phyloP scores from a whole-genome alignment of 2,113 vertebrate species.

The Ramphastos sulfuratus region DNA sequence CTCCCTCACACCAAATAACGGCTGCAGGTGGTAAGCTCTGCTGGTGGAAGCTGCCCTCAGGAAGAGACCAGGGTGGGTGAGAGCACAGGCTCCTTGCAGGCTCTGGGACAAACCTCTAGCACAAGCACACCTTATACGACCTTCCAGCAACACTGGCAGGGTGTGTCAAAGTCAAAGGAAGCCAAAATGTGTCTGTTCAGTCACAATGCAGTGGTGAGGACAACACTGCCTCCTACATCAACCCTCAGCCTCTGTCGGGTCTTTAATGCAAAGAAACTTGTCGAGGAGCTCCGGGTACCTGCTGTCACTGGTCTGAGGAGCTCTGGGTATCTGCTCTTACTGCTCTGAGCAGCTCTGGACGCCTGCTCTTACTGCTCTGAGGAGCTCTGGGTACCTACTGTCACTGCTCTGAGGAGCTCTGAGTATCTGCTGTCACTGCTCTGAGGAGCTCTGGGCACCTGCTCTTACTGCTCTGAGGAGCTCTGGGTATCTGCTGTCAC shows the following conservation, averaged over 20 bases:
- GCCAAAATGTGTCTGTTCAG: background rate
- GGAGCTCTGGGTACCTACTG: background rate
- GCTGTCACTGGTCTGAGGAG: background rate
- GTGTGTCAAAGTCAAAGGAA: background rate
- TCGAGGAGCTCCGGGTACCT: background rate
- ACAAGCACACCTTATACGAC: background rate
- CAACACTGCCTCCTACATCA: background rate
- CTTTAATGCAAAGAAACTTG: background rate
- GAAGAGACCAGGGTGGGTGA: background rate
- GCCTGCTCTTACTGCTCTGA: too few relatives aligned
- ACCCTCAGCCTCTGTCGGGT: background rate
- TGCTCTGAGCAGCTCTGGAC: too few relatives aligned
- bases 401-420: background rate
- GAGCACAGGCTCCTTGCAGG: background rate
- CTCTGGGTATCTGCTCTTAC: too few relatives aligned
- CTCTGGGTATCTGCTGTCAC: background rate
- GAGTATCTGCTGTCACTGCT: too few relatives aligned
- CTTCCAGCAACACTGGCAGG: background rate
- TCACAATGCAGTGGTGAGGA: background rate
- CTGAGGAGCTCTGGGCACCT: background rate
- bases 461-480: background rate
- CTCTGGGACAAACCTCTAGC: background rate
- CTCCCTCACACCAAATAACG: slow-evolving; percentile 6
- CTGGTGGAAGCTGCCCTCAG: slow-evolving; percentile 10
- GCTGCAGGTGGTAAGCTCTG: background rate